phyloP scores from a whole-genome alignment of 2,888 invertebrate genomes.

The Machimus rusticus region DNA sequence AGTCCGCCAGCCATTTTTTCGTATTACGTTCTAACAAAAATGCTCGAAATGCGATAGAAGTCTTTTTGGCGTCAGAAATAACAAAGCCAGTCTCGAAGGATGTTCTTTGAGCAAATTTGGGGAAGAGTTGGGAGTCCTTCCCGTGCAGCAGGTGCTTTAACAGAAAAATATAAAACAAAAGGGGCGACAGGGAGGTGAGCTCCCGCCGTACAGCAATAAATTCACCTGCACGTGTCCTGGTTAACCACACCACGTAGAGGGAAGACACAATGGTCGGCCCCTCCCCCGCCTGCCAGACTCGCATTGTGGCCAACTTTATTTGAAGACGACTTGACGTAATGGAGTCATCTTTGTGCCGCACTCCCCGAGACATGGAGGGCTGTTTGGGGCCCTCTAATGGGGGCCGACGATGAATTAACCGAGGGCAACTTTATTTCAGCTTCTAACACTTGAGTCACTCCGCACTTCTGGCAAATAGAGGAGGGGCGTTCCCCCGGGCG shows the following conservation, averaged over 20 bases:
- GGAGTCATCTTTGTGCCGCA: neutral
- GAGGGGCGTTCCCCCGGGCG: neutral
- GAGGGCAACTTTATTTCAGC: neutral
- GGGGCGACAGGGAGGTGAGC: neutral
- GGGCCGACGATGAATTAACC: neutral
- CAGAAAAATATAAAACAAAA: neutral
- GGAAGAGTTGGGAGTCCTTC: neutral
- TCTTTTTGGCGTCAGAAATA: neutral
- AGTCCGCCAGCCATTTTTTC: neutral
- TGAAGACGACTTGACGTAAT: neutral
- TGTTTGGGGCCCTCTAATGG: neutral
- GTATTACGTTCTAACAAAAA: neutral
- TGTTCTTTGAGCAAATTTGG: neutral
- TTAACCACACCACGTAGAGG: neutral
- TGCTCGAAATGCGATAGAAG: neutral
- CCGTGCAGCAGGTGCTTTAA: neutral
- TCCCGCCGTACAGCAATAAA: neutral
- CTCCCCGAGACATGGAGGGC: neutral
- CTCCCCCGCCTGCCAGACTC: neutral
- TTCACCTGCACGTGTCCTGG: neutral
- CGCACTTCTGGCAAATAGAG: neutral
- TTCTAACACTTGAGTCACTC: neutral
- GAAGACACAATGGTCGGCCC: neutral
- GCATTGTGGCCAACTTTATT: conserved; percentile 7
- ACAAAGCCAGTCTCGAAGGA: neutral